Evolutionary conservation across 2,113 vertebrate species (phyloP).

Genomic region (Axis porcinus): DNA sequence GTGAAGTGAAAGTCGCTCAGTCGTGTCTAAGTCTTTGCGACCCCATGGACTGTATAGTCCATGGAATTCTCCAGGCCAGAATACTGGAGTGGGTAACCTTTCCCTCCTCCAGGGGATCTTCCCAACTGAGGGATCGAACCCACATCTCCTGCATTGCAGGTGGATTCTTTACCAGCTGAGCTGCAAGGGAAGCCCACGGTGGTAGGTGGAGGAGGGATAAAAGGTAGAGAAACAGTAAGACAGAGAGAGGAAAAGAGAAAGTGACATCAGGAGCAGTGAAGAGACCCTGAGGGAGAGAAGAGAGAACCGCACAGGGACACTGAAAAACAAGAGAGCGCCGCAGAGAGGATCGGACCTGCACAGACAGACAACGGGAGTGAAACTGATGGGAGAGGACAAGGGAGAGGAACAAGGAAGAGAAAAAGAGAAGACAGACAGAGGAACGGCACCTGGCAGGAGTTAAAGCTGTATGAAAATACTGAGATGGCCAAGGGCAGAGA

Average conservation of each 20-base stretch:
- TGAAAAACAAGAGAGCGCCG: not conserved
- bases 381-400: not conserved
- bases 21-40: not conserved
- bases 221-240: not conserved
- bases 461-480: not conserved
- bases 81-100: not conserved
- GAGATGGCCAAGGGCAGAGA: not conserved
- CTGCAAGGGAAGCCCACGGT: no score
- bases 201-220: not conserved
- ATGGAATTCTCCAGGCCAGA: not conserved
- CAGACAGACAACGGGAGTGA: not conserved
- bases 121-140: fast-evolving
- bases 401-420: not conserved
- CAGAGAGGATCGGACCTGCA: not conserved
- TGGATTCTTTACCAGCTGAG: not conserved
- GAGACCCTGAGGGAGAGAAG: not conserved
- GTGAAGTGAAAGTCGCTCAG: not conserved
- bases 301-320: not conserved
- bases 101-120: not conserved
- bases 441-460: not conserved
- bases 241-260: not conserved
- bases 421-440: not conserved
- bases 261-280: not conserved
- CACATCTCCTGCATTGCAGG: not conserved
- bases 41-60: no score